Percentiles rank a stretch among this genome's conserved stretches.
phyloP scores from a whole-genome alignment of 2,113 vertebrate genomes.

The Antigone vipio region DNA sequence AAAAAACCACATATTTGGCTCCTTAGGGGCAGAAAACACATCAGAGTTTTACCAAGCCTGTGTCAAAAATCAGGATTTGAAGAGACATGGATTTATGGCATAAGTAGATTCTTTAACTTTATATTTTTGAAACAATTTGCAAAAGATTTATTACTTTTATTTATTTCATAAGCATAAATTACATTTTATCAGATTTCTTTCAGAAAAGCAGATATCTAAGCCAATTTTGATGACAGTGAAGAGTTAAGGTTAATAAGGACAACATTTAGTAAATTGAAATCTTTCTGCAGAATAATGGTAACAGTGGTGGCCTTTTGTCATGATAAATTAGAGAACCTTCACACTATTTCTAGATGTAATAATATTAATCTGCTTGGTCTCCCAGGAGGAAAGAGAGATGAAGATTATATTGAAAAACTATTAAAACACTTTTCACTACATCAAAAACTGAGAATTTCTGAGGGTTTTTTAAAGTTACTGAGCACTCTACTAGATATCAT shows the following conservation, averaged over 20 bases:
- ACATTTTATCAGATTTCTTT: background rate
- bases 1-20: accelerated
- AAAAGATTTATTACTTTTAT: background rate
- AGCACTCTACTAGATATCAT: background rate
- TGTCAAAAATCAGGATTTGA: background rate
- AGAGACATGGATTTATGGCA: background rate
- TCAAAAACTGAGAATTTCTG: background rate
- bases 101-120: background rate
- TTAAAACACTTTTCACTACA: background rate
- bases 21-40: background rate
- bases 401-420: background rate
- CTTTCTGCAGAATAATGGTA: background rate
- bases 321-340: background rate
- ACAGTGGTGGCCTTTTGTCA: background rate
- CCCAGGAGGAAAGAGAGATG: background rate
- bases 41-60: background rate
- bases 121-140: background rate
- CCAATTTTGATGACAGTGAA: background rate
- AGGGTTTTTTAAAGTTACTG: background rate
- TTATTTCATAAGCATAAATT: background rate
- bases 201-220: background rate
- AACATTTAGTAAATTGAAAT: background rate
- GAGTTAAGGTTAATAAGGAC: background rate
- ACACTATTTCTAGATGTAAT: background rate
- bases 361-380: background rate